Evolutionary conservation across 2,113 vertebrate species (phyloP).

Genomic region (Lagopus leucura): DNA sequence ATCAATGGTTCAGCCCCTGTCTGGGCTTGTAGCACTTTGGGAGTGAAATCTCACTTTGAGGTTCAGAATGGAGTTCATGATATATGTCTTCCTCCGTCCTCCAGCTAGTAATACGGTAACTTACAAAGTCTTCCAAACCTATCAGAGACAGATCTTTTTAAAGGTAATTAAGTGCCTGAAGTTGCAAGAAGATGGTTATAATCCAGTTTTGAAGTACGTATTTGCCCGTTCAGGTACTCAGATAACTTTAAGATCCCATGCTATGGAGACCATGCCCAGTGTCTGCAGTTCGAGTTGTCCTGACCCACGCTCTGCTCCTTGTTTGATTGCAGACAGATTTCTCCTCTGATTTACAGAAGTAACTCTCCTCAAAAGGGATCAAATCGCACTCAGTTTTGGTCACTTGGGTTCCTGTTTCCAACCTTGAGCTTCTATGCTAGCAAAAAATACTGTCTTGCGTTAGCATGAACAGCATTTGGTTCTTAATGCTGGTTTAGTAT

Average conservation of each 20-base stretch:
- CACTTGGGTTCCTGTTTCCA: slow-evolving; percentile 16
- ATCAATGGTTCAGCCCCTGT: not conserved
- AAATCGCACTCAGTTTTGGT: not conserved
- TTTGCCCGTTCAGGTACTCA: not conserved
- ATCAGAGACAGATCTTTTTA: not conserved
- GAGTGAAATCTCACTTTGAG: not conserved
- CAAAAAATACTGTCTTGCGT: not conserved
- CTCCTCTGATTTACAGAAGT: not conserved
- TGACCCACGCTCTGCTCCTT: not conserved
- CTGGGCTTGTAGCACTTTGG: not conserved
- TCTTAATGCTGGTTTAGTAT: not conserved
- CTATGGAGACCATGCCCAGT: not conserved
- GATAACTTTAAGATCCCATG: not conserved
- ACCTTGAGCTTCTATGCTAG: not conserved
- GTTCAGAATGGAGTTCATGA: not conserved
- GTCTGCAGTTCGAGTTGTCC: not conserved
- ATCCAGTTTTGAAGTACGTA: not conserved
- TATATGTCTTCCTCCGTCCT: not conserved
- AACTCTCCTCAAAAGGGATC: slow-evolving; percentile 12
- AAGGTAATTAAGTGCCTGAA: not conserved
- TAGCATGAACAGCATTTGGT: not conserved
- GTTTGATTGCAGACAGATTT: not conserved
- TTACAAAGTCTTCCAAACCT: not conserved
- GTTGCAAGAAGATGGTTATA: not conserved
- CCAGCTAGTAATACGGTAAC: not conserved